Conservation (phyloP, 2,797 vertebrate genomes). For the Hypotaenidia okinawae region DNA sequence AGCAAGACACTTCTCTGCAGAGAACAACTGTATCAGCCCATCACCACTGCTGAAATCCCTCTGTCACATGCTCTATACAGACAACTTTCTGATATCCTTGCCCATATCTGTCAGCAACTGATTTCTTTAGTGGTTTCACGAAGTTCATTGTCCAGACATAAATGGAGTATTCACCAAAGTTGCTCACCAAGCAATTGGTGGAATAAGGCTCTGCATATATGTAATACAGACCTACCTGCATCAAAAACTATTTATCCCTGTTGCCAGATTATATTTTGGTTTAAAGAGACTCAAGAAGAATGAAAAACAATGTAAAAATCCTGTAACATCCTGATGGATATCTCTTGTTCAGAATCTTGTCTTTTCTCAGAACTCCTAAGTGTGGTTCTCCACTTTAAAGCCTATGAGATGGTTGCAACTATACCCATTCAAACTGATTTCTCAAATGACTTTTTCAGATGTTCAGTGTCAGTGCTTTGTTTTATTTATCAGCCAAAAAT, state of each 20-base stretch:
- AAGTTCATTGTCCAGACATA: not conserved
- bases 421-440: slow-evolving; percentile 14
- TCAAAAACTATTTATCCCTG: not conserved
- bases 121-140: not conserved
- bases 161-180: not conserved
- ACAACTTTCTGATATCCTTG: not conserved
- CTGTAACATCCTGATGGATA: not conserved
- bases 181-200: not conserved
- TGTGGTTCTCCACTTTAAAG: not conserved
- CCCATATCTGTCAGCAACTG: not conserved
- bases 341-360: not conserved
- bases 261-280: not conserved
- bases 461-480: not conserved
- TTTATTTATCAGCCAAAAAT: not conserved
- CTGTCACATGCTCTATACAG: not conserved
- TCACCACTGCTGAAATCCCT: not conserved
- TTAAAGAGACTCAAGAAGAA: not conserved
- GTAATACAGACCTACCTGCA: not conserved
- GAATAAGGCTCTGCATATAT: not conserved
- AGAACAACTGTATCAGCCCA: not conserved
- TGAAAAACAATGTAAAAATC: not conserved
- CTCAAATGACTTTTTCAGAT: slow-evolving; percentile 22
- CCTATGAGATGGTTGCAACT: not conserved
- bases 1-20: not conserved
- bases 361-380: not conserved